Evolutionary conservation across 1,140 invertebrate genomes (phyloP), one percentile per base, ranked within the genome.

Genomic region (Drosophila persimilis): DNA sequence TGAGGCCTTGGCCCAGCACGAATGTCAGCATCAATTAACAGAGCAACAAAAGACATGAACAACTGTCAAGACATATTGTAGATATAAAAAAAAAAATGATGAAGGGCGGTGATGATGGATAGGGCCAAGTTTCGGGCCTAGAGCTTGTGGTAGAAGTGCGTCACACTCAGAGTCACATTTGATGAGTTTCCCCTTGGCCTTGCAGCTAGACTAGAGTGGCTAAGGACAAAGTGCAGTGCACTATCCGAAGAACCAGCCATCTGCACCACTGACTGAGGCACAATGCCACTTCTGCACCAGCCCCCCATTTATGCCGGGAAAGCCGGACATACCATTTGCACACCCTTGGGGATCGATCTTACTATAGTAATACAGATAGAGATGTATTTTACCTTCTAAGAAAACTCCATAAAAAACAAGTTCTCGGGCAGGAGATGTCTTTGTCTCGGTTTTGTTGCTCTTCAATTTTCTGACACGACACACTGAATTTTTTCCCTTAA

Each of bases 1-100:
- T 4, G 31, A 35, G 24, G 26, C 20, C 46, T 43, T 52, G 41
- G 57, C 31, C 52, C 24, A 24, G 63, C 62, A 77, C 64, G 71
- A 75, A 83, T 83, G 81, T 88, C 83, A 65, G 78, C 78, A 86
- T 83, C 81, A 86, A 86, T 86, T 86, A 86, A 86, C 83, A 78
- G 53, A 71, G 59, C 77, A 80, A 77, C 60, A 75, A 75, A 80
- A 11, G 11, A 39, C 35, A 39, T 4, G 76, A 84, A 85, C 79
- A 80, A 65, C 80, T 84, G 75, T 72, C 76, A 79, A 77, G 67
- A 81, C 53, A 56, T 44, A 53, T 26, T 26, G 35, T 17, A 43
- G 41, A 41, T 22, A 52, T 4, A 39, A 5, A n/a, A 35, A n/a
- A 35, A 17, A 54, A 20, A 29, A 11, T 3, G 52, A 39, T 3